Evolutionary conservation across 2,888 invertebrate genomes (phyloP).

Genomic region (Diarsia mendica): DNA sequence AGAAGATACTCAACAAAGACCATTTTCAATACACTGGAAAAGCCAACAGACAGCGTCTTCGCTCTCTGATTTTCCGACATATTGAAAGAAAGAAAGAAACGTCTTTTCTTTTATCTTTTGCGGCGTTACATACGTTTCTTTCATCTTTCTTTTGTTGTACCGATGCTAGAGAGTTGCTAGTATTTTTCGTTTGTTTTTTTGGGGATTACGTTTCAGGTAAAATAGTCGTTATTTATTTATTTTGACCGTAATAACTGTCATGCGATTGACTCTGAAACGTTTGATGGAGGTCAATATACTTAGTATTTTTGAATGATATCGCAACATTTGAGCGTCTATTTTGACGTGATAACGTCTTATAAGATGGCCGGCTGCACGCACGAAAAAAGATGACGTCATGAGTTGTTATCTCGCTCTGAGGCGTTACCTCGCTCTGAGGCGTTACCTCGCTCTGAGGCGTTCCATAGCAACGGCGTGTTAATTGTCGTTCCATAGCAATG

Average conservation of each 20-base stretch:
- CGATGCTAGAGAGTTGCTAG: constrained; percentile 23
- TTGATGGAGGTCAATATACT: neutral
- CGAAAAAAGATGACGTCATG: too few relatives aligned
- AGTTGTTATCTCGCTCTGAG: too few relatives aligned
- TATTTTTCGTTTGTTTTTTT: constrained; percentile 31
- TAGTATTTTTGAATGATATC: neutral
- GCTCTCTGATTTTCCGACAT: constrained; percentile 48
- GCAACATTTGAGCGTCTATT: neutral
- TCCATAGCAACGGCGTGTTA: too few relatives aligned
- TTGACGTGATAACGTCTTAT: too few relatives aligned
- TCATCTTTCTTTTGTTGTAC: constrained; percentile 46
- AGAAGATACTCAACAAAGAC: neutral
- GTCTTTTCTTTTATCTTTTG: constrained; percentile 51
- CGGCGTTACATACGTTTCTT: constrained; percentile 36
- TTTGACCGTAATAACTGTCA: constrained; percentile 28
- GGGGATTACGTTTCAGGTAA: neutral
- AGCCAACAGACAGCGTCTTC: neutral
- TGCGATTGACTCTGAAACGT: neutral
- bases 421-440: too few relatives aligned
- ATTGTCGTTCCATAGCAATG: too few relatives aligned
- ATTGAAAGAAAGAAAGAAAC: constrained; percentile 47
- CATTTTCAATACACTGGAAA: constrained; percentile 10
- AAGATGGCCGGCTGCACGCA: too few relatives aligned
- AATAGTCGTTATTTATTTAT: constrained; percentile 20
- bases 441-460: too few relatives aligned